Percentiles rank a stretch among this genome's conserved stretches.
phyloP scores from a whole-genome alignment of 2,888 invertebrate species.

The Odontocerum albicorne region DNA sequence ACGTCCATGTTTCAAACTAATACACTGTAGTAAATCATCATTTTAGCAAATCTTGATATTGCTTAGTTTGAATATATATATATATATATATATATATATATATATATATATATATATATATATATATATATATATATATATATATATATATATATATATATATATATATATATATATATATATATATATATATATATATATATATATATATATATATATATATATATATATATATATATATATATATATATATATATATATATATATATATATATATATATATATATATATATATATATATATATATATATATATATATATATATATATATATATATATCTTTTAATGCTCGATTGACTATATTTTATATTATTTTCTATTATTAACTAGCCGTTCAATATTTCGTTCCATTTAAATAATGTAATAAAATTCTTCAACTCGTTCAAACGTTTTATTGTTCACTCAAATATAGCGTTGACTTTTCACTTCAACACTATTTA shows the following conservation, averaged over 20 bases:
- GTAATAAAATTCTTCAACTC: too few species aligned
- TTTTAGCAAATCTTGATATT: too few species aligned
- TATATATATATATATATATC: too few species aligned
- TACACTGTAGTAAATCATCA: too few species aligned
- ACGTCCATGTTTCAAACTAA: too few species aligned
- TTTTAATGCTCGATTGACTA: too few species aligned
- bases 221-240: neutral
- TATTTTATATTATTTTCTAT: too few species aligned
- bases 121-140: neutral
- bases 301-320: neutral
- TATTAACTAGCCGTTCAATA: too few species aligned
- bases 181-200: neutral
- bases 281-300: neutral
- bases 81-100: neutral
- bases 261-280: neutral
- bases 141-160: neutral
- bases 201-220: neutral
- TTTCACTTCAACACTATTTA: too few species aligned
- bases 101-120: neutral
- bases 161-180: neutral
- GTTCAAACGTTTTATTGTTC: too few species aligned
- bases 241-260: neutral
- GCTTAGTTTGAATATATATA: neutral
- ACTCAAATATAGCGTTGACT: too few species aligned
- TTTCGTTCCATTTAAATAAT: too few species aligned